Percentiles rank a stretch among this genome's conserved stretches.
These are phyloP conservation scores for Xestia rhomboidea DNA, from an alignment of 2,888 invertebrate genomes.

Conservation along the genomic window DNA sequence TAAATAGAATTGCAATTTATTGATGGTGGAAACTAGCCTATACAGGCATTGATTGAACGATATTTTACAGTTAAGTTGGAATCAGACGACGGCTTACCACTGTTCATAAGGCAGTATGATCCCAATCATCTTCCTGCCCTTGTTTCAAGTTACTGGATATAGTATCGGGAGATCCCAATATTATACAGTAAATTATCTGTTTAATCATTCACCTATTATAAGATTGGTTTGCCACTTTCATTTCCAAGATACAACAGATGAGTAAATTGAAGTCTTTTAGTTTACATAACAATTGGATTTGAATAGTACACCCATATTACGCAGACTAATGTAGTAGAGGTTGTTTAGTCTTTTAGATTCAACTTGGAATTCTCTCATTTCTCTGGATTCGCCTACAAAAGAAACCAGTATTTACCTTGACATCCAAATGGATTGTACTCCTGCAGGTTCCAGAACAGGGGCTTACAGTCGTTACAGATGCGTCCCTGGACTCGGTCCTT, in stretches of 20 bases:
- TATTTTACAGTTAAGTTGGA: not conserved
- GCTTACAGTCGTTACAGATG: constrained; percentile 98
- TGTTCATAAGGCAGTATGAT: not conserved
- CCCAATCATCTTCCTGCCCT: not conserved
- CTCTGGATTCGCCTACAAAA: not conserved
- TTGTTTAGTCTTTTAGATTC: not conserved
- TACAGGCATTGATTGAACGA: not conserved
- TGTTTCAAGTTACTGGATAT: not conserved
- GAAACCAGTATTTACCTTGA: constrained; percentile 91
- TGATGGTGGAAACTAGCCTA: too few species aligned
- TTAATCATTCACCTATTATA: too few species aligned
- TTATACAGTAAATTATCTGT: not conserved
- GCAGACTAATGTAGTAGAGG: not conserved
- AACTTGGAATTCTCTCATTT: not conserved
- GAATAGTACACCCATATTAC: not conserved
- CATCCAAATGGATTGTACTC: constrained; percentile 97
- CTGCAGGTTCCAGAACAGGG: constrained; percentile 98
- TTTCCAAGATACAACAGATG: not conserved
- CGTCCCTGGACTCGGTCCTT: constrained; percentile 98
- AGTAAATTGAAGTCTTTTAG: not conserved
- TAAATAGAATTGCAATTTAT: too few species aligned
- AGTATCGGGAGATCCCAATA: not conserved
- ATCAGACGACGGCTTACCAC: not conserved
- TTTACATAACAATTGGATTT: too few species aligned
- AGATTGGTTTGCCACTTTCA: not conserved